phyloP scores from a whole-genome alignment of 1,140 invertebrate species.

The Cephus cinctus region DNA sequence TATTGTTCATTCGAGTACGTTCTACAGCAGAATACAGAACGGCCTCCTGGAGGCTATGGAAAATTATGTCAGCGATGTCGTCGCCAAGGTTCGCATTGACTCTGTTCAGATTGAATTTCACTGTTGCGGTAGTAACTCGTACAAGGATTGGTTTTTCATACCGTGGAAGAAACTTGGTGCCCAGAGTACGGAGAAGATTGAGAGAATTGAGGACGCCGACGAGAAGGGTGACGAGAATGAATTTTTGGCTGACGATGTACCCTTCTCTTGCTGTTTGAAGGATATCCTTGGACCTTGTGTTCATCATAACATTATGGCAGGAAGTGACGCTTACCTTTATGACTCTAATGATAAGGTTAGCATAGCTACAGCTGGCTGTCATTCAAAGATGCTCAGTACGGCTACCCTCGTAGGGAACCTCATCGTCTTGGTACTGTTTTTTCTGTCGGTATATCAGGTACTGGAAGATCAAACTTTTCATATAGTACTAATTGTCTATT shows the following conservation, averaged over 20 bases:
- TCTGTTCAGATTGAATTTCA: slow-evolving; percentile 18
- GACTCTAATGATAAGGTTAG: slow-evolving; percentile 6
- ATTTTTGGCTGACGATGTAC: slow-evolving; percentile 12
- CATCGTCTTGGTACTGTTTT: slow-evolving; percentile 9
- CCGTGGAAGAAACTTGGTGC: slow-evolving; percentile 16
- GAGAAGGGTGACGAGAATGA: not conserved
- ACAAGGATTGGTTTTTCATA: slow-evolving; percentile 24
- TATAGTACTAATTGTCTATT: too few species aligned
- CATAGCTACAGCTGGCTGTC: slow-evolving; percentile 17
- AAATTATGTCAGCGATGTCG: slow-evolving; percentile 14
- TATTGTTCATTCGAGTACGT: slow-evolving; percentile 7
- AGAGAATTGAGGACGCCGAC: slow-evolving; percentile 6
- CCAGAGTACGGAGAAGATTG: too few species aligned
- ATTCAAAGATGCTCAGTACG: slow-evolving; percentile 1
- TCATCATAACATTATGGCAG: slow-evolving; percentile 9
- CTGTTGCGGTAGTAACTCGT: slow-evolving; percentile 23
- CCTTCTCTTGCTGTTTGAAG: slow-evolving; percentile 27
- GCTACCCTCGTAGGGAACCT: slow-evolving; percentile 2
- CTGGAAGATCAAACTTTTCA: too few species aligned
- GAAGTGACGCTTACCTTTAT: slow-evolving; percentile 12
- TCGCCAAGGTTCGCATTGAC: slow-evolving; percentile 14
- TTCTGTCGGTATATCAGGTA: slow-evolving; percentile 24
- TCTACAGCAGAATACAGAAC: slow-evolving; percentile 11
- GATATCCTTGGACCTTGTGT: slow-evolving; percentile 8
- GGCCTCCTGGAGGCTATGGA: slow-evolving; percentile 15